Conservation (phyloP, 1,140 invertebrate genomes). For the Polyergus mexicanus region DNA sequence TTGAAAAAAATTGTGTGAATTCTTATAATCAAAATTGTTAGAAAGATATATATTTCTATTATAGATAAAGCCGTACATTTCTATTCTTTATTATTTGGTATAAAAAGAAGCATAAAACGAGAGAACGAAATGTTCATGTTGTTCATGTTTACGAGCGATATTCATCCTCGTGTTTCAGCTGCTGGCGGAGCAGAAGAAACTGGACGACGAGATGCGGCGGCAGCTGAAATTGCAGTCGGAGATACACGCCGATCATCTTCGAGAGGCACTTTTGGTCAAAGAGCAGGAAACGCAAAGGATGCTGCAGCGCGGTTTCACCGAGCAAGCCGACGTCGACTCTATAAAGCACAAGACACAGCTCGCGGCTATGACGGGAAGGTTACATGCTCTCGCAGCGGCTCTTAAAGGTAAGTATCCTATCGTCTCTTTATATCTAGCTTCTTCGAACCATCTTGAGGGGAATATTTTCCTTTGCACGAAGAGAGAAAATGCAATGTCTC, state of each 20-base stretch:
- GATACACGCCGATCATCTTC: conserved; percentile 94
- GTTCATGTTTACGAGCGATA: neutral
- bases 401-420: conserved; percentile 90
- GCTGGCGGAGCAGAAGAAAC: conserved; percentile 88
- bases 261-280: conserved; percentile 91
- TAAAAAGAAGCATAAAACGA: neutral
- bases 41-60: neutral
- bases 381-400: conserved; percentile 95
- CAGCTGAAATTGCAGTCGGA: conserved; percentile 93
- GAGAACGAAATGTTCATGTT: neutral
- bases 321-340: conserved; percentile 90
- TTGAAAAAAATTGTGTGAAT: neutral
- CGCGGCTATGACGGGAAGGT: conserved; percentile 92
- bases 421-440: neutral
- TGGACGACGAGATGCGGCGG: conserved; percentile 91
- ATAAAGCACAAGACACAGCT: conserved; percentile 92
- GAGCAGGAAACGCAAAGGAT: conserved; percentile 90
- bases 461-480: neutral
- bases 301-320: conserved; percentile 89
- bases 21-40: neutral
- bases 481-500: neutral
- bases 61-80: neutral
- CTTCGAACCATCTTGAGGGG: neutral
- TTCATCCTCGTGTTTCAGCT: conserved; percentile 85
- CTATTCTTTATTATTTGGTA: conserved; percentile 16